Conservation (phyloP, 1,140 invertebrate genomes). For the Polypedilum pembai region DNA sequence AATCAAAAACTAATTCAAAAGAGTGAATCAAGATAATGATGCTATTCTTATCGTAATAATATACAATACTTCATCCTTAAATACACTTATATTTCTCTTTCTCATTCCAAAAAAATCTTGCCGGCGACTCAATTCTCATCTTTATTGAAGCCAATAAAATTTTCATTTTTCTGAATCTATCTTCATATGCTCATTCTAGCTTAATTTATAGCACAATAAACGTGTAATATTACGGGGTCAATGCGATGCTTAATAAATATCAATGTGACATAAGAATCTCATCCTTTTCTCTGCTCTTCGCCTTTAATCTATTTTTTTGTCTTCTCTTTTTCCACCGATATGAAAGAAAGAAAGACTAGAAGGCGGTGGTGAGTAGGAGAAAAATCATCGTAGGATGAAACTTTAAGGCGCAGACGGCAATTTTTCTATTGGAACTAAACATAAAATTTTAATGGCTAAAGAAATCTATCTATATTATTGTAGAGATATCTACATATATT, state of each 20-base stretch:
- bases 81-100: too few relatives aligned
- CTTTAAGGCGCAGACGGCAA: not conserved
- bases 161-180: not conserved
- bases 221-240: conserved; percentile 16
- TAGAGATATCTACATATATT: too few relatives aligned
- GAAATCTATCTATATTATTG: too few relatives aligned
- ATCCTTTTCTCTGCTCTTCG: not conserved
- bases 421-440: not conserved
- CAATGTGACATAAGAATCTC: conserved; percentile 12
- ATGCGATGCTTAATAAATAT: conserved; percentile 18
- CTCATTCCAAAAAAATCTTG: too few relatives aligned
- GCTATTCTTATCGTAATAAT: too few relatives aligned
- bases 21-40: too few relatives aligned
- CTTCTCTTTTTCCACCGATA: not conserved
- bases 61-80: too few relatives aligned
- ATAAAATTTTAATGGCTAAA: conserved; percentile 4
- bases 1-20: too few relatives aligned
- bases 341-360: not conserved
- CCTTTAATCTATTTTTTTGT: not conserved
- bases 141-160: conserved; percentile 18
- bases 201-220: conserved; percentile 19
- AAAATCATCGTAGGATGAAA: not conserved
- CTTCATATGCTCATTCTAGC: not conserved
- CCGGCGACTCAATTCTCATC: not conserved
- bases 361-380: not conserved